Base-by-base conservation (phyloP, 2,113 vertebrate species). In the Ariopsis seemanni region DNA sequence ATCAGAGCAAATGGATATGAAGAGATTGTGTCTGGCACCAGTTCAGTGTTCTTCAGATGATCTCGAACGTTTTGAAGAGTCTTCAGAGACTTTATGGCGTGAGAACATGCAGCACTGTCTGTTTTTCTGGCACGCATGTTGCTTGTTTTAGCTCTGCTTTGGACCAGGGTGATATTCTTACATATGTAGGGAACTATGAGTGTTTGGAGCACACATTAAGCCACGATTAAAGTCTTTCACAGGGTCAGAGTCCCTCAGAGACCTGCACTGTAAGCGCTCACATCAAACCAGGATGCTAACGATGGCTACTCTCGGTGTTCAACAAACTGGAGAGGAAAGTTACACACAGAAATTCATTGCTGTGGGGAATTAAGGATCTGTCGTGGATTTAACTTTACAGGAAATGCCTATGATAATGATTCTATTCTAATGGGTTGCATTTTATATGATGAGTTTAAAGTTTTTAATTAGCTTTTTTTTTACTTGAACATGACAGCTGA, bases 31-130 rank as follows among this genome's bases (percentile, higher is more conserved):
- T 34, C 7, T 50, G 78, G 30, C 30, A 7, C 67, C 55, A 58
- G 55, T 30, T 15, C 17, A 34, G 63, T 69, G 60, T 60, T 34
- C n/a, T n/a, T 52, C 30, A 82, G 60, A 63, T 30, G 11, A 90
- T 84, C 90, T 83, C 88, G 82, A 88, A 65, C n/a, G 65, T 89
- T 90, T 83, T 83, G 22, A 42, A 22, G 9, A 62, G 89, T 88
- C 91, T 91, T 71, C 25, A 89, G 90, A 93, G 92, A 93, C 91
- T 67, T 82, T 52, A 82, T 92, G 92, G 90, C 89, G 88, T 94
- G 93, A 93, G 93, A 94, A 93, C 90, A 79, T 62, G 65, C 89
- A 80, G 89, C 86, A 82, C 88, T 92, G 90, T 22, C 7, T 91
- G 91, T 93, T 92, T 52, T 90, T 92, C 92, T 94, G 93, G 91